A percentile compares a stretch with the other conserved stretches of the same genome.
Conservation (phyloP, 2,113 vertebrate species). For the Oreochromis aureus region DNA sequence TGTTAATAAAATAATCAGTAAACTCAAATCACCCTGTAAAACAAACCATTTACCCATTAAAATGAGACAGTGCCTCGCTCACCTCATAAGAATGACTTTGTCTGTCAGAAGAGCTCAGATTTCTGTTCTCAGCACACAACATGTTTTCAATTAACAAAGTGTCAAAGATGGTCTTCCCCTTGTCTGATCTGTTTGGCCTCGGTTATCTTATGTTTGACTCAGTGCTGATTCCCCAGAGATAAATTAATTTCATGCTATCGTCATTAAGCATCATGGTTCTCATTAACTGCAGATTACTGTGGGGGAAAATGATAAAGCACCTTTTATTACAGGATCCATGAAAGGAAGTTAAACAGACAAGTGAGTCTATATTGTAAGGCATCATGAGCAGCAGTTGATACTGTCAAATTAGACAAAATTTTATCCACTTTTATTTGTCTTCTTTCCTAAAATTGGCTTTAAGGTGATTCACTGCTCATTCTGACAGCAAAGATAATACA, state of each 20-base stretch:
- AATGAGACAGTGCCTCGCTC: background rate
- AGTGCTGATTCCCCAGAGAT: conserved; percentile 28
- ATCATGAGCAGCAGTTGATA: background rate
- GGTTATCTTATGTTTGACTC: background rate
- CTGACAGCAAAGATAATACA: background rate
- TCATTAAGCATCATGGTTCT: conserved; percentile 8
- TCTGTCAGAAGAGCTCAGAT: background rate
- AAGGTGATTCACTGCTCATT: background rate
- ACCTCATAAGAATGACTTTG: background rate
- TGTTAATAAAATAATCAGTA: background rate
- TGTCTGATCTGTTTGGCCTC: background rate
- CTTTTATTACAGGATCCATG: background rate
- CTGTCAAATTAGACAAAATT: background rate
- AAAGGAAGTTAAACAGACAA: background rate
- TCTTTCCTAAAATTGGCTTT: background rate
- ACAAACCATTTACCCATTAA: background rate
- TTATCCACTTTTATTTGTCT: background rate
- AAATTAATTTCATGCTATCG: background rate
- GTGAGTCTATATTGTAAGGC: background rate
- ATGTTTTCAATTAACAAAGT: background rate
- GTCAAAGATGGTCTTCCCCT: background rate
- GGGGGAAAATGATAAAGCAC: background rate
- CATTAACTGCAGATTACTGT: background rate
- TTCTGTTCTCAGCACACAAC: background rate
- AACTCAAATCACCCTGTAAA: background rate